Evolutionary conservation across 2,888 invertebrate genomes (phyloP).

Genomic region (Drosophila heteroneura): DNA sequence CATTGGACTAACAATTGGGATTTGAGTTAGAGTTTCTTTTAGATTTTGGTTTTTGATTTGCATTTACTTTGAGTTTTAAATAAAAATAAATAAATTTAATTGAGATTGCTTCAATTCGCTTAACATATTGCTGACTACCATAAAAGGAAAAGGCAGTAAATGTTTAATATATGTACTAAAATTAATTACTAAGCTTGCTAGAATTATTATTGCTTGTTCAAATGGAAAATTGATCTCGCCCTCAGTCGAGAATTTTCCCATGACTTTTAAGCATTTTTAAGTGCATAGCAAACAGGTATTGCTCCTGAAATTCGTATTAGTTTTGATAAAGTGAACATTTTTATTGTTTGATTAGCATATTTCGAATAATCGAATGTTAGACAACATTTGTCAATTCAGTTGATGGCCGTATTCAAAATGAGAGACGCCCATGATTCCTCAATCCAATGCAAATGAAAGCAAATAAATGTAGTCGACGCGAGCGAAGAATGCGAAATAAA

Average conservation of each 20-base stretch:
- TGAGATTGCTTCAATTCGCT: neutral
- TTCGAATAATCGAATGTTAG: neutral
- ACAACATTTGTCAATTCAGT: conserved; percentile 19
- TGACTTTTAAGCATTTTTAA: neutral
- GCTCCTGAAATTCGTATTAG: neutral
- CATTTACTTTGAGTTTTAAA: neutral
- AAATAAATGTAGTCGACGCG: conserved; percentile 15
- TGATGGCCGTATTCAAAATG: conserved; percentile 3
- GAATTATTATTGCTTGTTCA: neutral
- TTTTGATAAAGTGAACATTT: neutral
- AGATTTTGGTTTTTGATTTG: neutral
- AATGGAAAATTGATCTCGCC: neutral
- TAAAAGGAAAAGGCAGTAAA: neutral
- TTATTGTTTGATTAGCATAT: neutral
- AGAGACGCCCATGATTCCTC: neutral
- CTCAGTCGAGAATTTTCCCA: neutral
- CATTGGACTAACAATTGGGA: conserved; percentile 15
- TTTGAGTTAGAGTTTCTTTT: conserved; percentile 1
- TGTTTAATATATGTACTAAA: neutral
- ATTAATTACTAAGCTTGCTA: neutral
- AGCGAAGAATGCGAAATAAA: conserved; percentile 17
- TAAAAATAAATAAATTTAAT: neutral
- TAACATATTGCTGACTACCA: neutral
- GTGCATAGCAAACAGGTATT: neutral
- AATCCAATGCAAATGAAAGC: conserved; percentile 13